Evolutionary conservation across 2,113 vertebrate genomes (phyloP).

Genomic region (Catharus fuscescens): DNA sequence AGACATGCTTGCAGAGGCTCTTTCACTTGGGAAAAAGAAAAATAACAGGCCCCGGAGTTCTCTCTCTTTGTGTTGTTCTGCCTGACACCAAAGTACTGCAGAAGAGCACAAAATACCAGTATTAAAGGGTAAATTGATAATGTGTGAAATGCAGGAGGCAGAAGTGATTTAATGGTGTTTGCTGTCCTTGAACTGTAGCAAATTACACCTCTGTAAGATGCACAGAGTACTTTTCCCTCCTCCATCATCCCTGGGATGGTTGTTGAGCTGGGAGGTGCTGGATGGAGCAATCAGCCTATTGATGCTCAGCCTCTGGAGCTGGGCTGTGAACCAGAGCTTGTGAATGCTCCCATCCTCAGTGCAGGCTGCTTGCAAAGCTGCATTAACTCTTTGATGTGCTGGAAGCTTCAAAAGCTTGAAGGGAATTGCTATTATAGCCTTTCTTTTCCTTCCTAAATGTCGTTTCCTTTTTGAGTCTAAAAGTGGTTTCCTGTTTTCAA

Average conservation of each 20-base stretch:
- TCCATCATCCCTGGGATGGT: neutral
- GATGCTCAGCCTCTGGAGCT: neutral
- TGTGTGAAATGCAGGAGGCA: neutral
- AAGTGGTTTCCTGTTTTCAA: neutral
- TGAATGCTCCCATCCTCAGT: neutral
- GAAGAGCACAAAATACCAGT: neutral
- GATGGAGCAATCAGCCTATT: neutral
- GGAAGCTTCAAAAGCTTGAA: neutral
- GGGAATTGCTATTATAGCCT: neutral
- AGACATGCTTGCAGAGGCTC: neutral
- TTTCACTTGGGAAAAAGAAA: neutral
- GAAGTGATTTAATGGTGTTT: neutral
- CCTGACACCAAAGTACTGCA: neutral
- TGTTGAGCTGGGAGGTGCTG: neutral
- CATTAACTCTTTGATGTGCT: neutral
- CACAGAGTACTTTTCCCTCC: neutral
- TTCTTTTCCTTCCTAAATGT: neutral
- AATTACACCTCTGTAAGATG: neutral
- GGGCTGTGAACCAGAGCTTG: neutral
- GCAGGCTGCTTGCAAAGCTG: neutral
- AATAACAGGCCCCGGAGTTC: neutral
- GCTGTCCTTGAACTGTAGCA: neutral
- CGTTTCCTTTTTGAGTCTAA: neutral
- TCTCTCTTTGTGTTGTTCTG: neutral
- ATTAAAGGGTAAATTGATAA: neutral